Conservation (phyloP, 2,888 invertebrate genomes). For the Heteromyza rotundicornis region DNA sequence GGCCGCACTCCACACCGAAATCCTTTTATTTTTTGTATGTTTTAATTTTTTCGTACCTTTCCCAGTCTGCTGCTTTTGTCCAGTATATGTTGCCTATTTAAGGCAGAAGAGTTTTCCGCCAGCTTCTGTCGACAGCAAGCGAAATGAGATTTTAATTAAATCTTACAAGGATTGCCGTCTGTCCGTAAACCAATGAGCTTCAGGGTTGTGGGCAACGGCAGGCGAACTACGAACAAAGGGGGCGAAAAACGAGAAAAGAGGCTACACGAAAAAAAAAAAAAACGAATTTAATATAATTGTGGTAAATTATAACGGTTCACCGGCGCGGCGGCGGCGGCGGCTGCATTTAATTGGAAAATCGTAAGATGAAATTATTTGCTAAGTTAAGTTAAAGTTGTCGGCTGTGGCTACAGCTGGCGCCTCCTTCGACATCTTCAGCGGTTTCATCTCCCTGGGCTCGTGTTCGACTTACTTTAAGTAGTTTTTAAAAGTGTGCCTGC, state of each 20-base stretch:
- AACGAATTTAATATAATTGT: conserved; percentile 42
- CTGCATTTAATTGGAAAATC: conserved; percentile 54
- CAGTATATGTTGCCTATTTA: not conserved
- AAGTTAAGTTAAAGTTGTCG: not conserved
- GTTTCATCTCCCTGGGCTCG: not conserved
- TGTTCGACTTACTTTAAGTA: not conserved
- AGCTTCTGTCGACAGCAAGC: conserved; percentile 33
- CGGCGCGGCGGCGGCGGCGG: conserved; percentile 32
- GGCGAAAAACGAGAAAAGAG: conserved; percentile 11
- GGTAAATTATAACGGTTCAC: conserved; percentile 43
- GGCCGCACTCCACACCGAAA: no score
- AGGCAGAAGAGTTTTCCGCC: not conserved
- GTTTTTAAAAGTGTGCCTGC: conserved; percentile 5
- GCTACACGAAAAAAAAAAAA: conserved; percentile 15
- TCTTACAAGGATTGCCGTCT: conserved; percentile 34
- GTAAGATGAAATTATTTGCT: conserved; percentile 43
- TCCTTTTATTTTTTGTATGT: no score
- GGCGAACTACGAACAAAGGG: no score
- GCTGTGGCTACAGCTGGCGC: not conserved
- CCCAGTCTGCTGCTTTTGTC: not conserved
- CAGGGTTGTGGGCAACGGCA: no score
- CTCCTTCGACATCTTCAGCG: not conserved
- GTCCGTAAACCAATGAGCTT: not conserved
- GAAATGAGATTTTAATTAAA: conserved; percentile 57
- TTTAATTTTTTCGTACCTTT: no score